Base-by-base conservation (phyloP, 2,888 invertebrate species). In the Myopa testacea region DNA sequence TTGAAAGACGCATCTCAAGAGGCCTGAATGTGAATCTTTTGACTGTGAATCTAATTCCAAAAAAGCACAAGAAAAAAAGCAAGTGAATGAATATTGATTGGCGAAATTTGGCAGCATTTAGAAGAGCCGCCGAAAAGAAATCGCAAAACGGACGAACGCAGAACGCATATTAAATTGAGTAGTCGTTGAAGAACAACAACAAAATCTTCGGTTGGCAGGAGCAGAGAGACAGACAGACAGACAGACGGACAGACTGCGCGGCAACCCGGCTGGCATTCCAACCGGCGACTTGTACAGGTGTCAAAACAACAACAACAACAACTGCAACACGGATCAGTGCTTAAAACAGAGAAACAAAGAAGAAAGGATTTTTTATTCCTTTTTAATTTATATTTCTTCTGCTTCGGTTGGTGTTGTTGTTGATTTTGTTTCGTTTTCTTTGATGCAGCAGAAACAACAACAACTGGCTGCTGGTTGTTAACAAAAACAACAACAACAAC, bases 401-500 rank as follows among this genome's bases (percentile, higher is more conserved):
- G 45, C 10, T 45, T 50, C 10, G 26, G 52, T 26, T 14, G 69
- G 8, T 71, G 34, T 71, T 58, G 38, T 4, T 71, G 58, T 52
- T 52, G 10, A n/a, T 72, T 60, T 40, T 40, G 65, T 4, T 38
- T 14, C 12, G 38, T 68, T 68, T 7, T 45, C 6, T 45, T 40
- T 16, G 40, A 80, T 7, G 78, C 78, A 74, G 50, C 50, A 50
- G 4, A 81, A 82, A 78, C 81, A 81, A 70, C 80, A 80, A 79
- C 76, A 75, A 52, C 76, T 81, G 77, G 45, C 45, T 10, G 45
- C 7, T 45, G 45, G 45, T 45, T 6, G 45, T 10, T 45, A 77
- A 70, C 81, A 76, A 79, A 73, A 81, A 55, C 80, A 78, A 26
- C 75, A 78, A 81, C 72, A 80, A 34, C 78, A 80, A 78, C 79